A percentile compares a stretch with the other conserved stretches of the same genome.
Conservation (phyloP, 2,797 vertebrate species). For the Sebastes wilsoni region DNA sequence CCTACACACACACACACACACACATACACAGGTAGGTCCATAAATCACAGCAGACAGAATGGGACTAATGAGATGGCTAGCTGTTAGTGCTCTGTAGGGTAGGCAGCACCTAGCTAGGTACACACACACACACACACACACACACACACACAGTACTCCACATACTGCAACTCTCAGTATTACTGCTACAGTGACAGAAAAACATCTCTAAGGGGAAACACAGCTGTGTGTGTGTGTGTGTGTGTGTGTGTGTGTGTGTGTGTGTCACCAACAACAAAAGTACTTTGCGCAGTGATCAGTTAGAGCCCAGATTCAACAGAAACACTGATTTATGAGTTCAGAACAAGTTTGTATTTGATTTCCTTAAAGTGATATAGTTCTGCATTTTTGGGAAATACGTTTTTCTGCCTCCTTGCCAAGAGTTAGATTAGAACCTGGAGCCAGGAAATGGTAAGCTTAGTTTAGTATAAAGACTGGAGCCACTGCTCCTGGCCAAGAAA, state of each 20-base stretch:
- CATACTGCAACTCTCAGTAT: neutral
- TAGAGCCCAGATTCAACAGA: neutral
- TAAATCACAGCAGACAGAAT: constrained; percentile 77
- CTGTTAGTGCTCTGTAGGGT: constrained; percentile 40
- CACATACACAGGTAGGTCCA: constrained; percentile 49
- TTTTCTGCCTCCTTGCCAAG: too few species aligned
- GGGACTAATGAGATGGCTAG: constrained; percentile 64
- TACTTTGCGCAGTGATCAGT: neutral
- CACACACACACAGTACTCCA: neutral
- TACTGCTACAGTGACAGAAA: constrained; percentile 7
- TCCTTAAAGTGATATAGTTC: neutral
- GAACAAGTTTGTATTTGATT: neutral
- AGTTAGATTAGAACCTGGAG: too few species aligned
- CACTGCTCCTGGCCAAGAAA: too few species aligned
- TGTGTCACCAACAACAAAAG: neutral
- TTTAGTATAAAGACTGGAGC: neutral
- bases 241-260: neutral
- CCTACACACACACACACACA: constrained; percentile 25
- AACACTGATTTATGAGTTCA: neutral
- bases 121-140: neutral
- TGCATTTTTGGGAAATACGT: neutral
- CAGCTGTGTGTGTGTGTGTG: neutral
- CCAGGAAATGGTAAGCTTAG: neutral
- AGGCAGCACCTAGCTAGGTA: constrained; percentile 8
- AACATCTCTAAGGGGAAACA: constrained; percentile 1